A percentile compares a stretch with the other conserved stretches of the same genome.
phyloP scores from a whole-genome alignment of 2,113 vertebrate species.

The zebrafish (Danio rerio) region GRCz12tu NC_133200.1:20546501-20547000 shows the following conservation, averaged over 20 bases:
- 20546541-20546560: neutral
- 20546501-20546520: too few relatives aligned
- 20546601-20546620: slow-evolving; percentile 95
- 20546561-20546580: slow-evolving; percentile 82
- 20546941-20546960: too few relatives aligned
- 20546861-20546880: neutral
- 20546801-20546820: neutral
- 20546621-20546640: slow-evolving; percentile 96
- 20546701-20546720: neutral
- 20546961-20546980: too few relatives aligned
- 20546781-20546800: too few relatives aligned
- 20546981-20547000: too few relatives aligned
- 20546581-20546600: slow-evolving; percentile 96
- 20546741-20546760: neutral
- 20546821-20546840: neutral
- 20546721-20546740: neutral
- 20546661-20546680: slow-evolving; percentile 98
- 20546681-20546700: slow-evolving; percentile 95
- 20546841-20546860: neutral
- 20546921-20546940: too few relatives aligned
- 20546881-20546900: too few relatives aligned
- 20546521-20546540: neutral
- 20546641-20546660: slow-evolving; percentile 98
- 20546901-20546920: too few relatives aligned
- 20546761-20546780: neutral